These are phyloP conservation scores for Calypte anna DNA, from an alignment of 2,113 vertebrate species.

Conservation along the genomic window DNA sequence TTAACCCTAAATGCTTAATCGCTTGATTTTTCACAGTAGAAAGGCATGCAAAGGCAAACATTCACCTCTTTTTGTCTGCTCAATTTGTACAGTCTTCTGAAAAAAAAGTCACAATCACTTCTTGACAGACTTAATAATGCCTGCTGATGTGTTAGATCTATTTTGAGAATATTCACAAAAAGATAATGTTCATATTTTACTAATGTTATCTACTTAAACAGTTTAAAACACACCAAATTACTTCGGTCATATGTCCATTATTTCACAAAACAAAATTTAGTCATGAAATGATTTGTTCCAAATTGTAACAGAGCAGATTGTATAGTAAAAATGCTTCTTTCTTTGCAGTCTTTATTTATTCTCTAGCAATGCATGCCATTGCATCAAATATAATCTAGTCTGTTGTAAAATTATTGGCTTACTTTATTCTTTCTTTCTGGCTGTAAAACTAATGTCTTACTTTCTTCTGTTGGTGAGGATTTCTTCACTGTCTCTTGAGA, in stretches of 20 bases:
- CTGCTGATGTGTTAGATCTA: not conserved
- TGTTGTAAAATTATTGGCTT: conserved; percentile 71
- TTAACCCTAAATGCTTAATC: not conserved
- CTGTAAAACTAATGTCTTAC: conserved; percentile 81
- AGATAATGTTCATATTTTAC: not conserved
- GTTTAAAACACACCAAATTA: not conserved
- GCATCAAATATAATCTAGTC: conserved; percentile 37
- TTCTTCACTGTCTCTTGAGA: conserved; percentile 69
- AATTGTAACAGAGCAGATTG: not conserved
- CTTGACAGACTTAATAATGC: not conserved
- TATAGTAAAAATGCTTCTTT: not conserved
- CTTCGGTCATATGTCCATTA: not conserved
- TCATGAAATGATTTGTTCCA: not conserved
- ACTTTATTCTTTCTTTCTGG: conserved; percentile 74
- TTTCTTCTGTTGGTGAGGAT: conserved; percentile 81
- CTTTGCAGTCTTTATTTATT: not conserved
- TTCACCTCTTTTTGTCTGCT: not conserved
- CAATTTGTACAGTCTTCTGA: not conserved
- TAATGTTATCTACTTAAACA: not conserved
- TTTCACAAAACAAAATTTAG: not conserved
- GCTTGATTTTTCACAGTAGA: not conserved
- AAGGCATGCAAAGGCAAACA: not conserved
- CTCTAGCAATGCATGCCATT: not conserved
- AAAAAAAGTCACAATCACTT: not conserved
- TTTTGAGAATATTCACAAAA: not conserved